Percentiles rank a stretch among this genome's conserved stretches.
Conservation (phyloP, 2,797 vertebrate genomes). For the Microctenopoma stevenorrisi region DNA sequence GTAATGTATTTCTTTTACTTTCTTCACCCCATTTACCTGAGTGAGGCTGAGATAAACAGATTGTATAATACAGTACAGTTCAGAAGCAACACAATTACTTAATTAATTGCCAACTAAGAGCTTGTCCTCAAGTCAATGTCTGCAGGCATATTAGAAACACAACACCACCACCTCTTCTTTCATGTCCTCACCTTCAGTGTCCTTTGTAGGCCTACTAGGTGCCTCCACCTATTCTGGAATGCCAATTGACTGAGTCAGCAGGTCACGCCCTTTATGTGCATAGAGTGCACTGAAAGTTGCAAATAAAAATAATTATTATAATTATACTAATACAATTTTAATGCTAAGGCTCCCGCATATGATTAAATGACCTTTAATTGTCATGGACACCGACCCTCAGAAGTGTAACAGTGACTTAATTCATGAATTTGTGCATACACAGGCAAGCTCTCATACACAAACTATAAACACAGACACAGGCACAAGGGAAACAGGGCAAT, state of each 20-base stretch:
- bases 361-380: slow-evolving; percentile 14
- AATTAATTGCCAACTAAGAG: not conserved
- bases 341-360: slow-evolving; percentile 12
- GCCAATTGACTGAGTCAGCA: slow-evolving; percentile 68
- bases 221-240: slow-evolving; percentile 52
- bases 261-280: slow-evolving; percentile 65
- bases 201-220: slow-evolving; percentile 44
- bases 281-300: slow-evolving; percentile 41
- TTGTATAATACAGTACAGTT: not conserved
- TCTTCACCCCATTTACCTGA: no score
- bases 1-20: not conserved
- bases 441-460: not conserved
- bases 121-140: slow-evolving; percentile 14
- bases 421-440: slow-evolving; percentile 17
- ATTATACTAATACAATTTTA: slow-evolving; percentile 30
- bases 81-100: not conserved
- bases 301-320: slow-evolving; percentile 9
- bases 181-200: slow-evolving; percentile 1
- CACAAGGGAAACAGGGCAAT: slow-evolving; percentile 17
- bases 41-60: no score
- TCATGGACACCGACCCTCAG: slow-evolving; percentile 5
- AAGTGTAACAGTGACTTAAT: slow-evolving; percentile 43
- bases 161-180: slow-evolving; percentile 11
- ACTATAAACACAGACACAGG: slow-evolving; percentile 10
- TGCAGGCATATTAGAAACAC: not conserved